Percentiles rank a stretch among this genome's conserved stretches.
Conservation (phyloP, 2,797 vertebrate genomes). For the Onychomys leucogaster region DNA sequence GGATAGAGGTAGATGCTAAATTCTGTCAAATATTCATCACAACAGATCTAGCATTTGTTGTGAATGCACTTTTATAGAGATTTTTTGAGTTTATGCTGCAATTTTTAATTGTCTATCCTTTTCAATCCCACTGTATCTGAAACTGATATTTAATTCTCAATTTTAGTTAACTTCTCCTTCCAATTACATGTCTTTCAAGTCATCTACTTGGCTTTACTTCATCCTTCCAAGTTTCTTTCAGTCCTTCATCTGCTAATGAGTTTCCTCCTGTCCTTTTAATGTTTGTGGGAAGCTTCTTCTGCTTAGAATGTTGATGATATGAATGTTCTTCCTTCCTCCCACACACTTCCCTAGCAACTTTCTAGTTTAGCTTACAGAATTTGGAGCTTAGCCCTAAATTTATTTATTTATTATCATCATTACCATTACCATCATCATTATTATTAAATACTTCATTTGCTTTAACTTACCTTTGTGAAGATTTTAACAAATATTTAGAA, state of each 20-base stretch:
- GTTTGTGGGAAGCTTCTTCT: neutral
- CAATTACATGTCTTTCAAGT: neutral
- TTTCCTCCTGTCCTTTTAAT: neutral
- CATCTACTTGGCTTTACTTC: neutral
- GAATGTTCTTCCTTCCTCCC: neutral
- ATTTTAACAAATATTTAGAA: neutral
- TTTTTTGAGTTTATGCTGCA: neutral
- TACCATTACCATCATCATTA: neutral
- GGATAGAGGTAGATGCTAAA: neutral
- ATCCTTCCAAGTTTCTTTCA: neutral
- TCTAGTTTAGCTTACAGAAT: neutral
- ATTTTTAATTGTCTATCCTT: neutral
- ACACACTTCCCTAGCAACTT: neutral
- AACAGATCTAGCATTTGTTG: neutral
- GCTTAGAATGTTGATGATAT: neutral
- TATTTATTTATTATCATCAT: neutral
- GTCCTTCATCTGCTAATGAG: neutral
- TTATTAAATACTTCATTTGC: neutral
- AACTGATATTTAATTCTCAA: neutral
- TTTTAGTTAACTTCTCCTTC: neutral
- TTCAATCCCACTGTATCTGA: neutral
- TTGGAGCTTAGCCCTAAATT: neutral
- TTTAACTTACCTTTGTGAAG: slow-evolving; percentile 1
- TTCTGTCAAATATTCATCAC: neutral
- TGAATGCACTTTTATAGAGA: neutral